phyloP scores from a whole-genome alignment of 2,888 invertebrate species.

The Steinernema hermaphroditum region DNA sequence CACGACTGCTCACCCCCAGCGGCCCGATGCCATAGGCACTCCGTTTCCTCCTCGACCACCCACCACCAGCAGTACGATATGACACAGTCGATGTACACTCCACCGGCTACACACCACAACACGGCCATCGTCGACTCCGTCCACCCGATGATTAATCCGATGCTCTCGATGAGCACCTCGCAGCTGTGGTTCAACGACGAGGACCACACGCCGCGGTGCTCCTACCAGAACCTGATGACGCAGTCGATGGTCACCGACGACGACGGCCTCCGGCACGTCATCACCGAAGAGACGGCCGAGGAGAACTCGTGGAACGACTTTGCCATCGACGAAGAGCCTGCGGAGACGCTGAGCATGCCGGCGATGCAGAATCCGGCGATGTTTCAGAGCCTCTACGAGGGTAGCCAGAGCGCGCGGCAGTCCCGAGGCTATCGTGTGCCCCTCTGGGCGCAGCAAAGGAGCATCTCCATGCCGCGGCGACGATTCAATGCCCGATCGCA shows the following conservation, averaged over 20 bases:
- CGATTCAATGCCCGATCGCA: conserved; percentile 33
- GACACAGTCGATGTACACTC: conserved; percentile 3
- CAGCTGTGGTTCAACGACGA: background rate
- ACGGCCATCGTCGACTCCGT: conserved; percentile 4
- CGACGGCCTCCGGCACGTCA: background rate
- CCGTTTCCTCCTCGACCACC: background rate
- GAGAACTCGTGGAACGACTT: conserved; percentile 15
- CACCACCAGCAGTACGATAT: conserved; percentile 4
- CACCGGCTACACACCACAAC: background rate
- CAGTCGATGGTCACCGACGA: conserved; percentile 14
- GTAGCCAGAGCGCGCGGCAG: conserved; percentile 6
- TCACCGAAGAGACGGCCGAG: conserved; percentile 6
- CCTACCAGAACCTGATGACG: background rate
- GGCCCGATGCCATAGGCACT: background rate
- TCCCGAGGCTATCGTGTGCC: background rate
- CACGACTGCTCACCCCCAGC: background rate
- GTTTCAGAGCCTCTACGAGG: conserved; percentile 7
- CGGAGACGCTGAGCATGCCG: background rate
- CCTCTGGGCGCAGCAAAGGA: conserved; percentile 12
- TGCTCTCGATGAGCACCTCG: conserved; percentile 12
- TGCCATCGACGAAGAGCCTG: background rate
- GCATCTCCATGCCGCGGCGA: conserved; percentile 40
- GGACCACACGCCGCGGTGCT: conserved; percentile 5
- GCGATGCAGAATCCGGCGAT: conserved; percentile 2
- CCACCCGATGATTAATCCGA: conserved; percentile 1